These are phyloP conservation scores for Argya squamiceps DNA, from an alignment of 2,797 vertebrate genomes.

Conservation along the genomic window DNA sequence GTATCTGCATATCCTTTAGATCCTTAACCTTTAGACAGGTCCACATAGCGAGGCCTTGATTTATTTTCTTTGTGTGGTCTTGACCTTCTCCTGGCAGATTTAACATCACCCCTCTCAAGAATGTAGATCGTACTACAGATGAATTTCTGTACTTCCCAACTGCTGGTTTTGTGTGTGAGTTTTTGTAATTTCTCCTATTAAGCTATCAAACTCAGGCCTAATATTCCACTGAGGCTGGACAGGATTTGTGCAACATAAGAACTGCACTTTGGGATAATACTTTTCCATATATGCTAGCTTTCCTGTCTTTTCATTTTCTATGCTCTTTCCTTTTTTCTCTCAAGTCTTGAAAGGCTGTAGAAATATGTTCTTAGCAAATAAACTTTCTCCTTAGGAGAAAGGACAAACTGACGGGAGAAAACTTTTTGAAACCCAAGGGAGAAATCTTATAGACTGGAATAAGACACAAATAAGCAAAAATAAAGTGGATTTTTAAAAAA, in stretches of 20 bases:
- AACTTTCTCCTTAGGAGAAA: background rate
- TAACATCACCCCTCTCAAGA: constrained; percentile 52
- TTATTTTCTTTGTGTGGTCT: constrained; percentile 74
- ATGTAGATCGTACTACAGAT: constrained; percentile 48
- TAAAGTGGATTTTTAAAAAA: background rate
- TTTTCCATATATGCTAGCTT: constrained; percentile 48
- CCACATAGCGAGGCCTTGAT: constrained; percentile 66
- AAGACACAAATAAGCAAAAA: background rate
- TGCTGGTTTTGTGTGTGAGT: constrained; percentile 41
- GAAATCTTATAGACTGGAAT: background rate
- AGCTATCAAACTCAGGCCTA: constrained; percentile 67
- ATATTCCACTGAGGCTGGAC: constrained; percentile 49
- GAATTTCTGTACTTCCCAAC: constrained; percentile 3
- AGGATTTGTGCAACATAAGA: constrained; percentile 31
- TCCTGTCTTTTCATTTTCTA: background rate
- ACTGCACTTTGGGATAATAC: constrained; percentile 40
- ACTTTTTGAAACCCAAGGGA: background rate
- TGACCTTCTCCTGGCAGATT: constrained; percentile 75
- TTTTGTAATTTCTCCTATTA: constrained; percentile 66
- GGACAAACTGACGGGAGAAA: background rate
- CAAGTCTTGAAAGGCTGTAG: background rate
- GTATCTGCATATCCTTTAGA: constrained; percentile 70
- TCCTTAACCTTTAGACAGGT: constrained; percentile 76
- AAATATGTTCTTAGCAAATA: background rate
- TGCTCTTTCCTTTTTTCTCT: background rate